Evolutionary conservation across 2,888 invertebrate genomes (phyloP).

Genomic region (Sinhomidia bicolor): DNA sequence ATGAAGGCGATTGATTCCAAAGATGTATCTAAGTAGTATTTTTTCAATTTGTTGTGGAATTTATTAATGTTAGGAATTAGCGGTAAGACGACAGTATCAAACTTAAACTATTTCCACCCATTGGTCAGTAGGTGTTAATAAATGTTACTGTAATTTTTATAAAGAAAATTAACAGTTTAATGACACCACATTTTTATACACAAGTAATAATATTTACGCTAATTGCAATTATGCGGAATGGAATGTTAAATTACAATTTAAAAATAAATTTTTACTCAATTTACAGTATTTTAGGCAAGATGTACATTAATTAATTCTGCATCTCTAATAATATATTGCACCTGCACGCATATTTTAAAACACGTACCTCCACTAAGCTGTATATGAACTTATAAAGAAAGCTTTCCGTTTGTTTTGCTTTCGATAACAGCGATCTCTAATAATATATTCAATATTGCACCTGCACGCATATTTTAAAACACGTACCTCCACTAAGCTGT

Average conservation of each 20-base stretch:
- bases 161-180: neutral
- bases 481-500: no score
- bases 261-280: neutral
- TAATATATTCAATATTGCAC: no score
- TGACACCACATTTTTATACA: neutral
- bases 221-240: neutral
- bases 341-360: no score
- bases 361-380: no score
- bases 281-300: neutral
- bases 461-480: no score
- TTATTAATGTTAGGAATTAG: neutral
- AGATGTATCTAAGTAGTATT: neutral
- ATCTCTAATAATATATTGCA: no score
- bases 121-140: neutral
- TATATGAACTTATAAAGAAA: neutral
- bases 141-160: neutral
- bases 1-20: slow-evolving; percentile 25
- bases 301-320: neutral
- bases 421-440: neutral
- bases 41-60: neutral
- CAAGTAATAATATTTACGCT: no score
- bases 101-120: neutral
- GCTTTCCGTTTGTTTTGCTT: neutral
- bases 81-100: neutral
- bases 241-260: neutral